Percentiles rank a stretch among this genome's conserved stretches.
Conservation (phyloP, 2,888 invertebrate genomes). For the Drosophila planitibia region DNA sequence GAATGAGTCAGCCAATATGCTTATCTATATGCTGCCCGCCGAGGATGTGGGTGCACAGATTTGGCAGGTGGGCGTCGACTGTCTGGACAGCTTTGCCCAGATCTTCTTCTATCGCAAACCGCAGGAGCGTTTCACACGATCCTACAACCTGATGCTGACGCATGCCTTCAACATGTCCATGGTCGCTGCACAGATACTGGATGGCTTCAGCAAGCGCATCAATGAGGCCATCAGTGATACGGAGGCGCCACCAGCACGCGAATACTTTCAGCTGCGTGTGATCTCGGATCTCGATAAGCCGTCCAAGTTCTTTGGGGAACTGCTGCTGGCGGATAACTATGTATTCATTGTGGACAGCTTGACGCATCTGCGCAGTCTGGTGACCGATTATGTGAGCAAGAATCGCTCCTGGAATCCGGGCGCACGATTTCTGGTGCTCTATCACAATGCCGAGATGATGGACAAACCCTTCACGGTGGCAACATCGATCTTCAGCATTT, state of each 20-base stretch:
- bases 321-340: constrained; percentile 81
- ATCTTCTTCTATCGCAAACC: constrained; percentile 73
- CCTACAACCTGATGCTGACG: constrained; percentile 79
- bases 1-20: constrained; percentile 74
- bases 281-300: constrained; percentile 63
- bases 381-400: constrained; percentile 66
- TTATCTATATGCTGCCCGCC: constrained; percentile 75
- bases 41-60: constrained; percentile 70
- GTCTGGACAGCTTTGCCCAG: constrained; percentile 74
- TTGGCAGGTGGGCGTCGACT: constrained; percentile 81
- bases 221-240: constrained; percentile 73
- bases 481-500: constrained; percentile 69
- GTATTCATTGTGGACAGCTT: constrained; percentile 81
- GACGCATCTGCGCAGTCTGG: constrained; percentile 58
- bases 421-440: constrained; percentile 83
- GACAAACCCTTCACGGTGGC: constrained; percentile 64
- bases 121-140: constrained; percentile 64
- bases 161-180: constrained; percentile 80
- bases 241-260: not conserved
- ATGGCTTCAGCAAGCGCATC: constrained; percentile 75
- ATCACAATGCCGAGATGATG: constrained; percentile 70
- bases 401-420: constrained; percentile 84
- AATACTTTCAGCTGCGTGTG: constrained; percentile 75
- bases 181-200: constrained; percentile 84
- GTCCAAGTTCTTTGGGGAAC: constrained; percentile 49